phyloP scores from a whole-genome alignment of 2,888 invertebrate species.

The Leptopilina syphax region DNA sequence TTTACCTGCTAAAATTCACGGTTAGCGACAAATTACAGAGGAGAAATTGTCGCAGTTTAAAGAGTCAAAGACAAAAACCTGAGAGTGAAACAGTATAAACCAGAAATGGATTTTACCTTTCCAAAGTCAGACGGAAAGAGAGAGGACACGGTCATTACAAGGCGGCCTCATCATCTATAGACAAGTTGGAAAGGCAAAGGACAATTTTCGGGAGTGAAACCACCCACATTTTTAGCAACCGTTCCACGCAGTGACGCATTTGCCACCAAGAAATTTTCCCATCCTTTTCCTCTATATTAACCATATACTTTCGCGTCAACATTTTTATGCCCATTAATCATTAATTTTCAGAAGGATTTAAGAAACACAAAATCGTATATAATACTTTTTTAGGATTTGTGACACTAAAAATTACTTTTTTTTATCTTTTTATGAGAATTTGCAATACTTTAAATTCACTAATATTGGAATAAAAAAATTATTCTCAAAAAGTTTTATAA shows the following conservation, averaged over 20 bases:
- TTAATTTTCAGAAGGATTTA: no score
- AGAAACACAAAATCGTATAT: no score
- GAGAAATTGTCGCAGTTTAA: neutral
- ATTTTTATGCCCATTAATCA: constrained; percentile 4
- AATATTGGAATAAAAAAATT: no score
- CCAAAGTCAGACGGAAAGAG: neutral
- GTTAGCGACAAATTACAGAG: constrained; percentile 34
- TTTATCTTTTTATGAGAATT: no score
- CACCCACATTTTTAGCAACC: constrained; percentile 39
- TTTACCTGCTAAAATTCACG: constrained; percentile 37
- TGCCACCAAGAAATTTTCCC: constrained; percentile 12
- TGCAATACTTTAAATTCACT: no score
- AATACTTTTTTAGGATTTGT: no score
- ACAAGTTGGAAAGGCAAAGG: constrained; percentile 23
- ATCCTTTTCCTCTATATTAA: neutral
- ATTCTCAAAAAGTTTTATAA: no score
- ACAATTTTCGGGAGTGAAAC: constrained; percentile 15
- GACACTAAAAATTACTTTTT: no score
- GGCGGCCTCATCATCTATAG: constrained; percentile 36
- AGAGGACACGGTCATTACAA: constrained; percentile 43
- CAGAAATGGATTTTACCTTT: constrained; percentile 24
- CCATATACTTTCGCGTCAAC: neutral
- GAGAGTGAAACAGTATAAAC: neutral
- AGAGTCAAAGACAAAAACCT: neutral
- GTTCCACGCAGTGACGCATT: constrained; percentile 11